Conservation (phyloP, 2,888 invertebrate genomes). For the Epinotia brunnichana region DNA sequence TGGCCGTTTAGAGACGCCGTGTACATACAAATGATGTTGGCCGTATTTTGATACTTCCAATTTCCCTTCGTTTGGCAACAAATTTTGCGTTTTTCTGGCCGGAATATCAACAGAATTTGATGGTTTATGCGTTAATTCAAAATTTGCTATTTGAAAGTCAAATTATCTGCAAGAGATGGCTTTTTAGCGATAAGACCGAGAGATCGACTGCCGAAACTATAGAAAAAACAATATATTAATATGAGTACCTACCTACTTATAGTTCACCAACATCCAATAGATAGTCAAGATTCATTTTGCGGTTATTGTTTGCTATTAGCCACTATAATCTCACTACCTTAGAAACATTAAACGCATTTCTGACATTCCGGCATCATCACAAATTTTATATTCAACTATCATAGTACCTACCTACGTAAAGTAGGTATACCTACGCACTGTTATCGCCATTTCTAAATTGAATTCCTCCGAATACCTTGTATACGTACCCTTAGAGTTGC, state of each 20-base stretch:
- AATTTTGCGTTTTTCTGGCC: constrained; percentile 26
- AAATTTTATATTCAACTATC: background rate
- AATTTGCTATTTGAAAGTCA: background rate
- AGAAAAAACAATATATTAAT: too few relatives aligned
- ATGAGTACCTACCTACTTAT: too few relatives aligned
- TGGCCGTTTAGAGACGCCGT: constrained; percentile 59
- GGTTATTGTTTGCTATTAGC: background rate
- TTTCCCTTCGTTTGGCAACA: constrained; percentile 40
- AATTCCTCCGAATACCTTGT: background rate
- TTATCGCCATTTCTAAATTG: background rate
- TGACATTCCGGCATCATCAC: background rate
- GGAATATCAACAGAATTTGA: constrained; percentile 12
- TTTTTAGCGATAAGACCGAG: background rate
- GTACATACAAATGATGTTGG: constrained; percentile 68
- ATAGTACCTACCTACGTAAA: too few relatives aligned
- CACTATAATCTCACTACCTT: background rate
- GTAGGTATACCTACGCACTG: background rate
- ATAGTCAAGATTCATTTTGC: background rate
- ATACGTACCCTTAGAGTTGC: too few relatives aligned
- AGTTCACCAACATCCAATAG: background rate
- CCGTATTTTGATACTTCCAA: constrained; percentile 47
- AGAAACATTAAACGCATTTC: background rate
- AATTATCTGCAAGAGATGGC: background rate
- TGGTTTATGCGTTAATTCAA: background rate
- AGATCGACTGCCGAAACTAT: too few relatives aligned